Base-by-base conservation (phyloP, 2,113 vertebrate genomes). In the Neodontobutis hainanensis region DNA sequence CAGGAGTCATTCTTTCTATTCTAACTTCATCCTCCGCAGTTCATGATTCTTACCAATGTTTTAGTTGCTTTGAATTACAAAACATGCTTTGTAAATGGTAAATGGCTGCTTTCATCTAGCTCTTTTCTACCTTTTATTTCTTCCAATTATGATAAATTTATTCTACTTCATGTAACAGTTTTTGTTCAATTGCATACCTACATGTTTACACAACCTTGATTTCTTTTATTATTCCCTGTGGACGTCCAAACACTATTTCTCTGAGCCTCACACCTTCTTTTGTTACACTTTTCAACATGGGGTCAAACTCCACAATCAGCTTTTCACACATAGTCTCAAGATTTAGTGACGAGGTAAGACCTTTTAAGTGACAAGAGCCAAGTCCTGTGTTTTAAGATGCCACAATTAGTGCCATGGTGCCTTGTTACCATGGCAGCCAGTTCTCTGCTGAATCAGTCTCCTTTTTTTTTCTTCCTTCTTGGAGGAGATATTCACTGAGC, bases 341-440 rank as follows among this genome's bases (percentile, higher is more conserved):
- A 72, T 27, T 12, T 48, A 34, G 27, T 57, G 56, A 68, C 43
- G 68, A 74, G 53, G 8, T 1, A 27, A 6, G 10, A 4, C 53
- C 46, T 66, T 68, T 67, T 35, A 60, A 55, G 72, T 45, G 73
- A 59, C 52, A 50, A 52, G 48, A 72, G 51, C 27, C 35, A 3
- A 19, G 52, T 81, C 42, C 40, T 63, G 16, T 75, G 59, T 73
- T 73, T 84, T 72, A 55, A 65, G 61, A 63, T 63, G 65, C 65
- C 61, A 68, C 76, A 78, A 75, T 88, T 78, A 78, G 72, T 75
- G 46, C 56, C 40, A 16, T 59, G 5, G 7, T 53, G 11, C 43
- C 60, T 74, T 53, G 82, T 89, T 78, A 51, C 82, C 73, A 83
- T 86, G 82, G 75, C 19, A 76, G 66, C 83, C 48, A 44, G 67